These are phyloP conservation scores for Neolamprologus caudopunctatus DNA, from an alignment of 2,113 vertebrate species.

Conservation along the genomic window DNA sequence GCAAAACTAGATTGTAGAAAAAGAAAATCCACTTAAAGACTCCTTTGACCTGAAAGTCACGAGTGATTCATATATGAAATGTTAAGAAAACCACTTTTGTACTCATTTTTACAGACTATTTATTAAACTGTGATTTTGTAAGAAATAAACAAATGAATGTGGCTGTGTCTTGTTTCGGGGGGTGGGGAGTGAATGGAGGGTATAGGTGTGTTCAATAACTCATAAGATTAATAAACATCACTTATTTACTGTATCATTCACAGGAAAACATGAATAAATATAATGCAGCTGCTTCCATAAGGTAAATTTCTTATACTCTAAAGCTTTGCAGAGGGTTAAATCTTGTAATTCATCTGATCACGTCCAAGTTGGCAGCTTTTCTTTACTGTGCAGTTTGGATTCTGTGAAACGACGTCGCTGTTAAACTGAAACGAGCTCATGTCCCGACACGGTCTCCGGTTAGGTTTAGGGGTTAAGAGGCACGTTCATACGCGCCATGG, in stretches of 20 bases:
- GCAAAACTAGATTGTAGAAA: conserved; percentile 76
- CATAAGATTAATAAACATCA: conserved; percentile 41
- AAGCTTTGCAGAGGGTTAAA: not conserved
- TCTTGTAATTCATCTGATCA: not conserved
- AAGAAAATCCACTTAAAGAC: conserved; percentile 60
- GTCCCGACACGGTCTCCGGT: not conserved
- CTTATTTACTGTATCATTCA: conserved; percentile 56
- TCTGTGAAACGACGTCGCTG: conserved; percentile 7
- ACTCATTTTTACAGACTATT: conserved; percentile 80
- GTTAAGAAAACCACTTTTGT: conserved; percentile 72
- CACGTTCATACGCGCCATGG: conserved; percentile 45
- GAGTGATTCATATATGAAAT: conserved; percentile 72
- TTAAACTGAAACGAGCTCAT: not conserved
- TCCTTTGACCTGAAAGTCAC: conserved; percentile 62
- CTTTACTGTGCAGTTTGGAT: not conserved
- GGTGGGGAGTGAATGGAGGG: not conserved
- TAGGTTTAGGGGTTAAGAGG: conserved; percentile 48
- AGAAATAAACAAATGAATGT: not conserved
- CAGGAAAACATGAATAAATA: conserved; percentile 49
- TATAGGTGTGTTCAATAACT: not conserved
- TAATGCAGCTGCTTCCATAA: conserved; percentile 41
- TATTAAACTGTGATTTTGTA: conserved; percentile 81
- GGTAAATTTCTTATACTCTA: not conserved
- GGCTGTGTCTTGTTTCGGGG: not conserved
- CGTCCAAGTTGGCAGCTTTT: conserved; percentile 7